Conservation (phyloP, 23 tunicate species). For the Halocynthia roretzi region DNA sequence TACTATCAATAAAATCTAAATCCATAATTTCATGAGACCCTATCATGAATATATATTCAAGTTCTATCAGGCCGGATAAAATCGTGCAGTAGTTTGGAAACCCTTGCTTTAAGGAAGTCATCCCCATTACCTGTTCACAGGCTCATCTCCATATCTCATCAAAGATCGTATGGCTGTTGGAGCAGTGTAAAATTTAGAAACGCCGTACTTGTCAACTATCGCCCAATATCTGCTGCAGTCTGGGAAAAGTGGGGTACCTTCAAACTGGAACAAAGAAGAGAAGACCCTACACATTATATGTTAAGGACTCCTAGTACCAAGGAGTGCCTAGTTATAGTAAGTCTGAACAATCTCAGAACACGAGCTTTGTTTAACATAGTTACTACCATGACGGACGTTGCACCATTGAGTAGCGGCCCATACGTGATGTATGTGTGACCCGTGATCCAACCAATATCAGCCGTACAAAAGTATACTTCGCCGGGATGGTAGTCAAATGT, state of each 20-base stretch:
- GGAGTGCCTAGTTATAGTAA: no score
- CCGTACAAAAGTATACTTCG: slow-evolving; percentile 89
- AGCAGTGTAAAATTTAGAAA: slow-evolving; percentile 90
- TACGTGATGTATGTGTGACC: slow-evolving; percentile 95
- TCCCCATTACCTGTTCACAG: slow-evolving; percentile 50
- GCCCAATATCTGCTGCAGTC: slow-evolving; percentile 90
- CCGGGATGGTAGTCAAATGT: slow-evolving; percentile 88
- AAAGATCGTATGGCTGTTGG: slow-evolving; percentile 93
- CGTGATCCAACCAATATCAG: slow-evolving; percentile 99
- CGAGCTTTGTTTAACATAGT: no score
- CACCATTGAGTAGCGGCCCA: slow-evolving; percentile 92
- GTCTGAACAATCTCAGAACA: no score
- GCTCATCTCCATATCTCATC: slow-evolving; percentile 86
- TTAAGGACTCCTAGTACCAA: no score
- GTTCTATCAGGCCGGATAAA: not conserved
- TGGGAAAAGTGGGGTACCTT: slow-evolving; percentile 85
- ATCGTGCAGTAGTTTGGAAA: no score
- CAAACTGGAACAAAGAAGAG: slow-evolving; percentile 42
- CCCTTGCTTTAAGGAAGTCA: not conserved
- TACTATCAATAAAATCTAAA: no score
- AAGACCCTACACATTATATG: not conserved
- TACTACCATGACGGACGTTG: slow-evolving; percentile 74
- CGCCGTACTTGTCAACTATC: slow-evolving; percentile 81
- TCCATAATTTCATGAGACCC: no score
- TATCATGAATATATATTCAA: no score